Evolutionary conservation across 2,888 invertebrate species (phyloP).

Genomic region (Autographa gamma): DNA sequence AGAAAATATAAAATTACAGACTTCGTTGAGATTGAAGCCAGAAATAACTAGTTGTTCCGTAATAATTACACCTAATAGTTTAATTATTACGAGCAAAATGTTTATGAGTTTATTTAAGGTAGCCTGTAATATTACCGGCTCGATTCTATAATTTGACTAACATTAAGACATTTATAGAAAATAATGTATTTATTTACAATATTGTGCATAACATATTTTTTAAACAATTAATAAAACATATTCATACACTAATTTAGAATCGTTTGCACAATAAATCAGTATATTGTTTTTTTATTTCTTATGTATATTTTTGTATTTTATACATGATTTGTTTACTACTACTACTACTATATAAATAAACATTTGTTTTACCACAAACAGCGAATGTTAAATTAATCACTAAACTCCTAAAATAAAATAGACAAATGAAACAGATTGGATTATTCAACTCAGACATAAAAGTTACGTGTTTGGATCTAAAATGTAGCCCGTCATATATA

Average conservation of each 20-base stretch:
- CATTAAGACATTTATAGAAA: not conserved
- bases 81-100: not conserved
- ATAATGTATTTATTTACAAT: not conserved
- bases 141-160: not conserved
- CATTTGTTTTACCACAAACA: not conserved
- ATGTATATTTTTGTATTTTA: too few species aligned
- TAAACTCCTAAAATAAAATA: not conserved
- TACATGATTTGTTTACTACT: too few species aligned
- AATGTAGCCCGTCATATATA: conserved; percentile 22
- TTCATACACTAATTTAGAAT: too few species aligned
- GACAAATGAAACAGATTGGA: conserved; percentile 8
- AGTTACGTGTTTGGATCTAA: conserved; percentile 17
- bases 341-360: too few species aligned
- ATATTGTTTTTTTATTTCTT: too few species aligned
- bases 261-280: too few species aligned
- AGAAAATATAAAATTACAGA: not conserved
- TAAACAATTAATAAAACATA: too few species aligned
- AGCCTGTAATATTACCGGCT: not conserved
- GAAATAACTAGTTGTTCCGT: conserved; percentile 3
- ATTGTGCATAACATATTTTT: too few species aligned
- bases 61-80: conserved; percentile 1
- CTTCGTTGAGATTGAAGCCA: not conserved
- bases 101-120: not conserved
- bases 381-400: not conserved
- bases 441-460: conserved; percentile 9